Base-by-base conservation (phyloP, 2,888 invertebrate genomes). In the Dyspetes luteomarginatus region DNA sequence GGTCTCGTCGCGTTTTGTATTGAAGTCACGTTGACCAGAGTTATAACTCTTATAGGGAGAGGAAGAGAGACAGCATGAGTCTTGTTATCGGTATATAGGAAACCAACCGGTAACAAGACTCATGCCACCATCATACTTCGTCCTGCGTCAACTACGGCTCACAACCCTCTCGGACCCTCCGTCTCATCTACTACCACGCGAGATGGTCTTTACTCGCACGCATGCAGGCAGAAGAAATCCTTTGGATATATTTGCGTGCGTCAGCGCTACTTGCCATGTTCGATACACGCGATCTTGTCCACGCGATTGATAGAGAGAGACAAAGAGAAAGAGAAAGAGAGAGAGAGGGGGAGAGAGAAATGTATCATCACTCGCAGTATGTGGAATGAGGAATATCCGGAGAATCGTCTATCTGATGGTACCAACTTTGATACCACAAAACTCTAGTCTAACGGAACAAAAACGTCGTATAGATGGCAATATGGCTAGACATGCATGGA, bases 21-120 rank as follows among this genome's bases (percentile, higher is more conserved):
- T 87, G 84, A 83, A 87, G 87, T 89, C 87, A 89, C 88, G 86
- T 87, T 86, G 84, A 82, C 80, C 73, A 15, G 45, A 74, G 75
- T 19, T 65, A 64, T 74, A 60, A 68, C 43, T 12, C 64, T 60
- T 5, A 36, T 5, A 36, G 36, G 9, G 36, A 36, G 36, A 24
- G 17, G 41, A 26, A 52, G 41, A 22, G 52, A 28, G 26, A n/a
- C 52, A 12, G 43, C 45, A 15, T 50, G 50, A 67, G 60, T 62
- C 83, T 82, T 83, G 83, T 82, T 83, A 84, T 83, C 83, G 81
- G 72, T 83, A 28, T 30, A 30, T 76, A 12, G 45, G 72, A 82
- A 81, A 82, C 81, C 79, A 76, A 65, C 82, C 84, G 77, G n/a
- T n/a, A n/a, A n/a, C n/a, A n/a, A n/a, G n/a, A n/a, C 73, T 68